These are phyloP conservation scores for Balearica regulorum DNA, from an alignment of 2,797 vertebrate genomes.

Conservation along the genomic window DNA sequence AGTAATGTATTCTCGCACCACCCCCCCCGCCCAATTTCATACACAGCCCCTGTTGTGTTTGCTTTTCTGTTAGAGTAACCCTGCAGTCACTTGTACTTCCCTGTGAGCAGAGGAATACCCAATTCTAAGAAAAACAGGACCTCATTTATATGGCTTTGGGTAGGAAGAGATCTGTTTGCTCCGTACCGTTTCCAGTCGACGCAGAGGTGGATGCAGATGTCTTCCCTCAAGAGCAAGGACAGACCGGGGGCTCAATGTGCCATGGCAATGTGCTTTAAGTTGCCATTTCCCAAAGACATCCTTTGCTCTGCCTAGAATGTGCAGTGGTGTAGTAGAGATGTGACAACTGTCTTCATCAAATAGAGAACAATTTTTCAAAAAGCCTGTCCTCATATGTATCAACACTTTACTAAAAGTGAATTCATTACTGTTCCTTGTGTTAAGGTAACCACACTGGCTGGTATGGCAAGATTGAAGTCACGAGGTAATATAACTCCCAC, in stretches of 20 bases:
- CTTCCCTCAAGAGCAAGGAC: neutral
- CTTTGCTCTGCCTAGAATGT: neutral
- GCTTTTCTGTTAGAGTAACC: neutral
- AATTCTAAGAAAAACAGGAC: accelerated
- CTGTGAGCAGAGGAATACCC: neutral
- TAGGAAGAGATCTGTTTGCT: neutral
- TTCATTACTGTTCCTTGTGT: neutral
- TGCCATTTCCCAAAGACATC: neutral
- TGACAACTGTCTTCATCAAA: neutral
- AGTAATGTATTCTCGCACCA: neutral
- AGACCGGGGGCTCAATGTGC: neutral
- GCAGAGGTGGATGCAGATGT: neutral
- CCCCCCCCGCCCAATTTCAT: accelerated
- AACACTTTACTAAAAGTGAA: neutral
- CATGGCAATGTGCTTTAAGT: neutral
- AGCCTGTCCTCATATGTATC: accelerated
- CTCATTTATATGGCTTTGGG: neutral
- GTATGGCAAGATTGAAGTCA: neutral
- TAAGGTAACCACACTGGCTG: neutral
- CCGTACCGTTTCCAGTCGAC: accelerated
- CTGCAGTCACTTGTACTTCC: neutral
- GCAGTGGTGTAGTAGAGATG: neutral
- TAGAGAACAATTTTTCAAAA: neutral
- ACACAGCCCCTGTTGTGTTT: neutral
- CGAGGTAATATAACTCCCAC: neutral